Evolutionary conservation across 2,888 invertebrate species (phyloP).

Genomic region (Heliconius aoede): DNA sequence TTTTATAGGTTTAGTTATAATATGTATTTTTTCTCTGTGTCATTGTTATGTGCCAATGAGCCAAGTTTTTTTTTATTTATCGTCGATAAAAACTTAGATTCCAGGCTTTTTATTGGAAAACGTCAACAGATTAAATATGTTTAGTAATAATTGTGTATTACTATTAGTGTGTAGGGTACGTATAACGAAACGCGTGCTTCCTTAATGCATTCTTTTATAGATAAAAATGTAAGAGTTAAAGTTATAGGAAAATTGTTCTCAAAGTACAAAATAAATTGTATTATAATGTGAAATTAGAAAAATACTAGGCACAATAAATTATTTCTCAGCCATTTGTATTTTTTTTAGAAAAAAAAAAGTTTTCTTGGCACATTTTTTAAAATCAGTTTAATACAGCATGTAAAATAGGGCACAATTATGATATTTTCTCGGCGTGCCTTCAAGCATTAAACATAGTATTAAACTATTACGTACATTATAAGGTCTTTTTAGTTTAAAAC

Average conservation of each 20-base stretch:
- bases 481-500: conserved; percentile 56
- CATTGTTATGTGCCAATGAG: conserved; percentile 80
- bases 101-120: conserved; percentile 21
- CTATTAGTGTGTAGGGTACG: conserved; percentile 67
- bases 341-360: conserved; percentile 11
- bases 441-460: conserved; percentile 66
- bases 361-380: conserved; percentile 45
- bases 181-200: conserved; percentile 76
- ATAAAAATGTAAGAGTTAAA: conserved; percentile 40
- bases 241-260: conserved; percentile 42
- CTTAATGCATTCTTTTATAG: conserved; percentile 63
- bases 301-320: conserved; percentile 23
- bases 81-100: conserved; percentile 46
- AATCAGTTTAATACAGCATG: conserved; percentile 43
- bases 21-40: conserved; percentile 65
- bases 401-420: conserved; percentile 57
- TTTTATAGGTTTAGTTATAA: conserved; percentile 57
- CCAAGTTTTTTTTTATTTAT: conserved; percentile 56
- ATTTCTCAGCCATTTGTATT: conserved; percentile 18
- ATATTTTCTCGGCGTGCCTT: conserved; percentile 68
- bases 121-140: conserved; percentile 51
- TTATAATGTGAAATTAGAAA: conserved; percentile 22
- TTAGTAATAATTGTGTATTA: conserved; percentile 62
- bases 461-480: conserved; percentile 67
- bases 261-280: conserved; percentile 59